Evolutionary conservation across 2,888 invertebrate species (phyloP).

Genomic region (Heliconius ethilla): DNA sequence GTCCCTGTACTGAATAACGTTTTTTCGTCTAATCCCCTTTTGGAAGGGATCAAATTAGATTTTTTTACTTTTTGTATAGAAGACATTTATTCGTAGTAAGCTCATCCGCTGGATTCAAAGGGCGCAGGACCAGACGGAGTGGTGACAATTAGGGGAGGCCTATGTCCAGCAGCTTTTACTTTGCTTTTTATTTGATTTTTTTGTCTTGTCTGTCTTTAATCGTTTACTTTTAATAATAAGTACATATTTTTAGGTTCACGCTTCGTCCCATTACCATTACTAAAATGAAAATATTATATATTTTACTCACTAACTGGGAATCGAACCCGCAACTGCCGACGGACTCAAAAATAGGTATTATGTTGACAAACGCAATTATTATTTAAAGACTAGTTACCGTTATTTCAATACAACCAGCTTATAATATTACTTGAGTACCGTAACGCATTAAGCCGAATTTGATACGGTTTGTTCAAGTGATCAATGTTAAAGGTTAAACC

Average conservation of each 20-base stretch:
- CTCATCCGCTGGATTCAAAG: not conserved
- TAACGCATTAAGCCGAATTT: constrained; percentile 10
- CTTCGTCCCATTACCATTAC: not conserved
- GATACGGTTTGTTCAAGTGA: not conserved
- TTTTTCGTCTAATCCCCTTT: constrained; percentile 13
- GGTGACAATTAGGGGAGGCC: too few relatives aligned
- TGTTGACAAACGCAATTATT: not conserved
- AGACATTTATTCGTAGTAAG: not conserved
- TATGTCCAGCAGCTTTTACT: too few relatives aligned
- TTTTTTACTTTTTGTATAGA: not conserved
- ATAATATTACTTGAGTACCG: constrained; percentile 5
- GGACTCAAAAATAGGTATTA: not conserved
- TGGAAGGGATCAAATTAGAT: not conserved
- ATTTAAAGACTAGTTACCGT: not conserved
- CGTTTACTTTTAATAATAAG: too few relatives aligned
- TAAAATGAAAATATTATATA: too few relatives aligned
- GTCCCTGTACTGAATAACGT: not conserved
- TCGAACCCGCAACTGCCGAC: too few relatives aligned
- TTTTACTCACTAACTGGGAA: too few relatives aligned
- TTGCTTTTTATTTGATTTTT: too few relatives aligned
- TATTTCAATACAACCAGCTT: not conserved
- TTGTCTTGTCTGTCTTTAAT: too few relatives aligned
- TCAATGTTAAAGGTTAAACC: constrained; percentile 11
- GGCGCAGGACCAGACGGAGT: too few relatives aligned
- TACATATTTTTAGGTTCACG: not conserved